Conservation (phyloP, 2,888 invertebrate species). For the Eupithecia tripunctaria region DNA sequence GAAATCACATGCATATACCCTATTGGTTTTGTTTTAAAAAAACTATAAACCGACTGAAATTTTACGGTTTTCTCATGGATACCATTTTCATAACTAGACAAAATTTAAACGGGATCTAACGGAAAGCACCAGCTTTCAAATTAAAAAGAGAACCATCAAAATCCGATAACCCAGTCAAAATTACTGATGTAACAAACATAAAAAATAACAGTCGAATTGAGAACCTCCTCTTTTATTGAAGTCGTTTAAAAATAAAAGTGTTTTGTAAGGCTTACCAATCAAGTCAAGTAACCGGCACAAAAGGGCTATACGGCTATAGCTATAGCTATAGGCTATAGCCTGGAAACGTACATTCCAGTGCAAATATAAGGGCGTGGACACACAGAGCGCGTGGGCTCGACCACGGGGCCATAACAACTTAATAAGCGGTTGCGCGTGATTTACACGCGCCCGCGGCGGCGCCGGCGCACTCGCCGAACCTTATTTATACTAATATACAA, state of each 20-base stretch:
- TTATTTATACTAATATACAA: slow-evolving; percentile 81
- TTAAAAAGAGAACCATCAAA: no score
- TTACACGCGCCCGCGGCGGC: slow-evolving; percentile 81
- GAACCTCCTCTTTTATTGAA: no score
- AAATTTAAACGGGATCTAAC: no score
- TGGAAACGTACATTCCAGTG: slow-evolving; percentile 60
- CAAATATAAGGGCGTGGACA: slow-evolving; percentile 78
- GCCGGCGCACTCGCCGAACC: slow-evolving; percentile 74
- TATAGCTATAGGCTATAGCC: slow-evolving; percentile 33
- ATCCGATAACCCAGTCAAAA: no score
- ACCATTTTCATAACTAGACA: no score
- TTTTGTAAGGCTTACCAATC: background rate
- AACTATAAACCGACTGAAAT: no score
- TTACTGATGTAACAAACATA: no score
- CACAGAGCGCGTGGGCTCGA: slow-evolving; percentile 76
- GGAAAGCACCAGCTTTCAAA: no score
- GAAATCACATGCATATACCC: no score
- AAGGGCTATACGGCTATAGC: slow-evolving; percentile 34
- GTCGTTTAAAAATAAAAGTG: background rate
- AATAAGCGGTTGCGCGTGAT: slow-evolving; percentile 82
- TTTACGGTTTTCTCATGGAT: no score
- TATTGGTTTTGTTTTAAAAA: no score
- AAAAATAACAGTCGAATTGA: no score
- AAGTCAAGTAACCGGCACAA: slow-evolving; percentile 22
- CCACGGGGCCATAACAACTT: slow-evolving; percentile 81